phyloP scores from a whole-genome alignment of 2,888 invertebrate genomes.

The Molorchus minor region DNA sequence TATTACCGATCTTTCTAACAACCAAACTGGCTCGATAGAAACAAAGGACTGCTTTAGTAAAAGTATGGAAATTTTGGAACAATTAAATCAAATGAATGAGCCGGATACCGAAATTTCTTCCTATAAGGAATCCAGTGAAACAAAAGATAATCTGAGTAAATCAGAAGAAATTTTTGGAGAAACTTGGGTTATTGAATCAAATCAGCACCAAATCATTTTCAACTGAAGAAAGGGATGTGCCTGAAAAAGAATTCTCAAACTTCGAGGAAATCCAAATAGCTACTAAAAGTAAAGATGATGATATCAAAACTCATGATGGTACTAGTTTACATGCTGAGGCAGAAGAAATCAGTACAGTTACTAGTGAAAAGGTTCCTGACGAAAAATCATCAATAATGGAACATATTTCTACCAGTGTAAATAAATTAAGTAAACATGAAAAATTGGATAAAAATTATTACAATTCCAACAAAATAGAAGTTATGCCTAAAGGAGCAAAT shows the following conservation, averaged over 20 bases:
- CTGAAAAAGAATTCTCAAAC: background rate
- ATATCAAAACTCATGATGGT: background rate
- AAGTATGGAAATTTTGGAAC: conserved; percentile 30
- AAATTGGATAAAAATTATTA: too few relatives aligned
- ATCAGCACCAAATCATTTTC: too few relatives aligned
- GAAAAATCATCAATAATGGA: conserved; percentile 6
- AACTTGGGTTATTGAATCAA: conserved; percentile 19
- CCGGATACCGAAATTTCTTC: background rate
- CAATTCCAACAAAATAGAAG: too few relatives aligned
- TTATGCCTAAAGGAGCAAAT: too few relatives aligned
- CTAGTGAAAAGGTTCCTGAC: background rate
- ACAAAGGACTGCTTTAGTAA: conserved; percentile 22
- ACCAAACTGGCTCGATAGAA: background rate
- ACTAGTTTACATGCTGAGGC: background rate
- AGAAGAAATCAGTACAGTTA: background rate
- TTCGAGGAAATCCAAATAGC: background rate
- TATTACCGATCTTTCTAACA: background rate
- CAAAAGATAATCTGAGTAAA: conserved; percentile 25
- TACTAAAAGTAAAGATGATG: background rate
- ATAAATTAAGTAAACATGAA: too few relatives aligned
- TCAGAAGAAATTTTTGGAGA: conserved; percentile 28
- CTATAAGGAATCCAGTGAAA: conserved; percentile 1
- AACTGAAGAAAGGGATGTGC: conserved; percentile 3
- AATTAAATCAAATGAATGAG: conserved; percentile 16
- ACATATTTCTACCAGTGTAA: background rate